These are phyloP conservation scores for Torymus auratus DNA, from an alignment of 2,888 invertebrate genomes.

Conservation along the genomic window DNA sequence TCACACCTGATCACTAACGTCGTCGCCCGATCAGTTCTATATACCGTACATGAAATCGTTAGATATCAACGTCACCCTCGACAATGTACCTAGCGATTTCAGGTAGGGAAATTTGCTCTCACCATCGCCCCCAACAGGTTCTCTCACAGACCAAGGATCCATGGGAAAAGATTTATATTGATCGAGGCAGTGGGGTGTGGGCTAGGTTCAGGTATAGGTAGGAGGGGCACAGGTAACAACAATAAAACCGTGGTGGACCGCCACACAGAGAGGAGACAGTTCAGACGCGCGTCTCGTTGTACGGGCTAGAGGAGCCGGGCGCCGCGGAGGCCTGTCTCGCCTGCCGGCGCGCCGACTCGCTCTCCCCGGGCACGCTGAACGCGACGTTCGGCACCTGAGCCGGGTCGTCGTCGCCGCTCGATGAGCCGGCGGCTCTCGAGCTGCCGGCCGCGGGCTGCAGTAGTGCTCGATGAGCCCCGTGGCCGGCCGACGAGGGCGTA, in stretches of 20 bases:
- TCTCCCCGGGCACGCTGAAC: slow-evolving; percentile 73
- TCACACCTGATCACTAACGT: too few species aligned
- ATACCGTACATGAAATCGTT: too few species aligned
- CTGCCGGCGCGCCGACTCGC: slow-evolving; percentile 60
- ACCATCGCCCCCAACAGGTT: too few species aligned
- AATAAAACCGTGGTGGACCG: background rate
- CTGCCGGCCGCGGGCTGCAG: slow-evolving; percentile 7
- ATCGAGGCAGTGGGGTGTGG: background rate
- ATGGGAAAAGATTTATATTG: too few species aligned
- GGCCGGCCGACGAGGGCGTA: slow-evolving; percentile 52
- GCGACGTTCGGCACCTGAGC: slow-evolving; percentile 73
- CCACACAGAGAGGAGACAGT: background rate
- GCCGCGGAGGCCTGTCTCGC: slow-evolving; percentile 44
- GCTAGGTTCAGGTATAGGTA: background rate
- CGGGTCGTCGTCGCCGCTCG: slow-evolving; percentile 68
- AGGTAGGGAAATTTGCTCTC: too few species aligned
- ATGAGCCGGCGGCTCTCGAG: slow-evolving; percentile 61
- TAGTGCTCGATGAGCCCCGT: background rate
- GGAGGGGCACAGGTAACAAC: background rate
- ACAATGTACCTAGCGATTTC: too few species aligned
- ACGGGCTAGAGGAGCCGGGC: slow-evolving; percentile 67
- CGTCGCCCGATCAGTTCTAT: too few species aligned
- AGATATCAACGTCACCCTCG: too few species aligned
- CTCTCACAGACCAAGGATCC: too few species aligned
- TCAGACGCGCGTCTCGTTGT: slow-evolving; percentile 76